phyloP scores from a whole-genome alignment of 2,888 invertebrate genomes.

The Marronus borbonicus region DNA sequence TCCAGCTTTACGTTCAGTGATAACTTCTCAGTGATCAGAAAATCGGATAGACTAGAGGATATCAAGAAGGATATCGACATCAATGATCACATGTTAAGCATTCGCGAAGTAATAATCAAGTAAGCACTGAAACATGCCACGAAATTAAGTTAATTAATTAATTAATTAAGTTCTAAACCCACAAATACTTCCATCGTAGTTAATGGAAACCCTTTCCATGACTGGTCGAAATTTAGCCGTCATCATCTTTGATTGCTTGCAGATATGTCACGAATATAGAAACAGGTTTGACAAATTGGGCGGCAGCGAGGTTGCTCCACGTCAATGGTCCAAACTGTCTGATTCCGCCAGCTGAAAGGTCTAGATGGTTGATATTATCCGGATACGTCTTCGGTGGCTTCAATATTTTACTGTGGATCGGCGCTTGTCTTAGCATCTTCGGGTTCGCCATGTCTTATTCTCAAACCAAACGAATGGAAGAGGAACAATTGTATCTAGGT shows the following conservation, averaged over 20 bases:
- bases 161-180: background rate
- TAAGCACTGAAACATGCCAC: conserved; percentile 53
- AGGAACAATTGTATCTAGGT: conserved; percentile 66
- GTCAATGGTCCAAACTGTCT: conserved; percentile 77
- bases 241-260: conserved; percentile 25
- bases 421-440: conserved; percentile 76
- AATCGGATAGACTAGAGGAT: conserved; percentile 56
- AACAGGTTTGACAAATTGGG: conserved; percentile 72
- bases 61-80: conserved; percentile 62
- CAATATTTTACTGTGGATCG: conserved; percentile 80
- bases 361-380: conserved; percentile 77
- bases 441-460: conserved; percentile 71
- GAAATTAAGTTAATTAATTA: background rate
- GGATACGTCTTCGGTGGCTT: conserved; percentile 82
- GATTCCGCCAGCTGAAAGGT: conserved; percentile 74
- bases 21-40: background rate
- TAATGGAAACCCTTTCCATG: no score
- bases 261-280: conserved; percentile 70
- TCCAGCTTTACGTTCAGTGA: conserved; percentile 20
- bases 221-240: background rate
- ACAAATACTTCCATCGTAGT: no score
- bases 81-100: conserved; percentile 61
- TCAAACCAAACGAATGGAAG: conserved; percentile 1
- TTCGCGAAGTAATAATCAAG: conserved; percentile 61
- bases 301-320: conserved; percentile 73